Conservation (phyloP, 1,140 invertebrate species). For the Drosophila setifemur region DNA sequence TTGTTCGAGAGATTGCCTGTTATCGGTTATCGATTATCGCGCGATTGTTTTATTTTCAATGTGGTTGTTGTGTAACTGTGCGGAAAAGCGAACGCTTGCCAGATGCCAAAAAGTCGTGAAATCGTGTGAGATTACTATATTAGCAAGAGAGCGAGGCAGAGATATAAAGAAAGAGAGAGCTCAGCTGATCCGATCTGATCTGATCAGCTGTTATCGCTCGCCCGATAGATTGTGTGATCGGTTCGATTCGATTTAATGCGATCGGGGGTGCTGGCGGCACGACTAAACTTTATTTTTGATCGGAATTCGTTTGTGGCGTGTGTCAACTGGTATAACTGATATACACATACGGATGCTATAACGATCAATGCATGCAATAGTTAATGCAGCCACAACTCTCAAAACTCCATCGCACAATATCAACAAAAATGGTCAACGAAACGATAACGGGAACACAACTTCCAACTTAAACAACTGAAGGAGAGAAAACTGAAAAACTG, state of each 20-base stretch:
- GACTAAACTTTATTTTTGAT: neutral
- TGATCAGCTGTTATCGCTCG: conserved; percentile 26
- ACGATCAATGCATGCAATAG: conserved; percentile 66
- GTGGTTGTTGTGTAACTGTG: conserved; percentile 23
- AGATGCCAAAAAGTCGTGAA: conserved; percentile 27
- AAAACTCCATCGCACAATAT: conserved; percentile 47
- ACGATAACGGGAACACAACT: conserved; percentile 7
- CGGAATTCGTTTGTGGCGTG: conserved; percentile 31
- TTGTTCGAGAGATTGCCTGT: neutral
- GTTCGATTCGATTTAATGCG: conserved; percentile 1
- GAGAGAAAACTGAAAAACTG: neutral
- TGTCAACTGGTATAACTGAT: conserved; percentile 24
- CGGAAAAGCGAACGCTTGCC: conserved; percentile 36
- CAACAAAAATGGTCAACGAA: conserved; percentile 13
- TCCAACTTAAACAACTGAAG: neutral
- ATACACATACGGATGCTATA: conserved; percentile 29
- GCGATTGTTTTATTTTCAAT: neutral
- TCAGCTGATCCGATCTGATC: conserved; percentile 2
- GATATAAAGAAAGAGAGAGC: conserved; percentile 7
- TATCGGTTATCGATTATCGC: conserved; percentile 1
- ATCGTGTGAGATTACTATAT: conserved; percentile 13
- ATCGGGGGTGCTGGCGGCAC: neutral
- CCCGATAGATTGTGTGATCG: conserved; percentile 9
- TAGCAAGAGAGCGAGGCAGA: neutral
- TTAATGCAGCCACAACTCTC: conserved; percentile 60